Evolutionary conservation across 2,113 vertebrate species (phyloP).

Genomic region (Chelonoidis abingdonii): DNA sequence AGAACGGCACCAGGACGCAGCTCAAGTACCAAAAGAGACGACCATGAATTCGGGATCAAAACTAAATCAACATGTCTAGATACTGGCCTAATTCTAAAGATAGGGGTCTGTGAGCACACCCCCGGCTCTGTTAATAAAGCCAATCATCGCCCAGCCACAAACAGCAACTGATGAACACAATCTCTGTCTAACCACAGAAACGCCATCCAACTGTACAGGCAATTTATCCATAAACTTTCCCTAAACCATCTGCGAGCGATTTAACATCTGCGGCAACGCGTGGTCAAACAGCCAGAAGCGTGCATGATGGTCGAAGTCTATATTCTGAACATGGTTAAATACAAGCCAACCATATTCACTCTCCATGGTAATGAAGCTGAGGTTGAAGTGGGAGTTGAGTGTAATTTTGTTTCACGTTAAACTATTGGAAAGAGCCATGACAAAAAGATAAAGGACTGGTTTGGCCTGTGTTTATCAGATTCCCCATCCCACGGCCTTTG

Average conservation of each 20-base stretch:
- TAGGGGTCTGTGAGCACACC: neutral
- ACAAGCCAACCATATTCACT: neutral
- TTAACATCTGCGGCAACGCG: neutral
- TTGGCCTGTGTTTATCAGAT: neutral
- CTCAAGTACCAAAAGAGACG: neutral
- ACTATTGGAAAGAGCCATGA: neutral
- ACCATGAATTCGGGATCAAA: neutral
- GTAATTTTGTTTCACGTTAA: neutral
- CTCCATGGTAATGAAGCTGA: fast-evolving
- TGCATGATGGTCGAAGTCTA: fast-evolving
- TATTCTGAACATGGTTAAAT: neutral
- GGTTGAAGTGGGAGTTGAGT: neutral
- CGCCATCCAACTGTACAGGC: neutral
- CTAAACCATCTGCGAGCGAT: fast-evolving
- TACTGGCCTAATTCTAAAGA: neutral
- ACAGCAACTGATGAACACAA: neutral
- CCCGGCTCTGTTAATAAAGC: neutral
- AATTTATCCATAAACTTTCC: neutral
- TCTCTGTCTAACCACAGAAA: neutral
- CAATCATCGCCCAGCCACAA: neutral
- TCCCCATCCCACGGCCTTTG: neutral
- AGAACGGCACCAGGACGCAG: neutral
- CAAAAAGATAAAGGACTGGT: neutral
- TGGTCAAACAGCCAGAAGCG: neutral
- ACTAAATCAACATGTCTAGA: neutral